Conservation (phyloP, 1,140 invertebrate genomes). For the Drosophila mauritiana region DNA sequence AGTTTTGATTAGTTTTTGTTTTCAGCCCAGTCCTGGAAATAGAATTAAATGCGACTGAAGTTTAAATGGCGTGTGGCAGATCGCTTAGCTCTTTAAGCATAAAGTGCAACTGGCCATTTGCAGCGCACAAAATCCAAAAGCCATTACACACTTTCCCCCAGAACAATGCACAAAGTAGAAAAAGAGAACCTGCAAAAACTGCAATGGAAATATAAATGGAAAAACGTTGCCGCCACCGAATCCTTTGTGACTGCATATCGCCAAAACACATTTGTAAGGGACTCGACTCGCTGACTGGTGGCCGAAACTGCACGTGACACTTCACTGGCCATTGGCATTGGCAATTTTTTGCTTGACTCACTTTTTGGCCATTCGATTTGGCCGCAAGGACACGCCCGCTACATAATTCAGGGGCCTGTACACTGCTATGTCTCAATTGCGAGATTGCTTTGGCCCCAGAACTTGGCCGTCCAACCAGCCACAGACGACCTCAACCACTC, state of each 20-base stretch:
- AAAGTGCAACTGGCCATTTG: conserved; percentile 13
- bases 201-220: conserved; percentile 62
- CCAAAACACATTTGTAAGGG: conserved; percentile 41
- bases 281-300: conserved; percentile 8
- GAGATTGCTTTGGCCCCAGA: conserved; percentile 32
- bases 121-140: conserved; percentile 56
- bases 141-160: conserved; percentile 56
- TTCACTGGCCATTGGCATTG: conserved; percentile 77
- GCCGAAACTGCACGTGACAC: conserved; percentile 70
- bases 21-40: background rate
- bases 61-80: background rate
- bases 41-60: conserved; percentile 7
- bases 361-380: conserved; percentile 47
- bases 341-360: conserved; percentile 68
- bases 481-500: background rate
- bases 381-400: conserved; percentile 55
- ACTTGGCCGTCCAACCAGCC: background rate
- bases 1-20: conserved; percentile 72
- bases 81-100: conserved; percentile 18
- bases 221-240: conserved; percentile 40
- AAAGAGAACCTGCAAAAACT: conserved; percentile 18
- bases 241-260: conserved; percentile 77
- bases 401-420: conserved; percentile 49
- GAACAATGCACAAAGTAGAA: background rate
- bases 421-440: conserved; percentile 36